Evolutionary conservation across 2,797 vertebrate genomes (phyloP), one percentile per base, ranked within the genome.

Genomic region (Tolypeutes matacus): DNA sequence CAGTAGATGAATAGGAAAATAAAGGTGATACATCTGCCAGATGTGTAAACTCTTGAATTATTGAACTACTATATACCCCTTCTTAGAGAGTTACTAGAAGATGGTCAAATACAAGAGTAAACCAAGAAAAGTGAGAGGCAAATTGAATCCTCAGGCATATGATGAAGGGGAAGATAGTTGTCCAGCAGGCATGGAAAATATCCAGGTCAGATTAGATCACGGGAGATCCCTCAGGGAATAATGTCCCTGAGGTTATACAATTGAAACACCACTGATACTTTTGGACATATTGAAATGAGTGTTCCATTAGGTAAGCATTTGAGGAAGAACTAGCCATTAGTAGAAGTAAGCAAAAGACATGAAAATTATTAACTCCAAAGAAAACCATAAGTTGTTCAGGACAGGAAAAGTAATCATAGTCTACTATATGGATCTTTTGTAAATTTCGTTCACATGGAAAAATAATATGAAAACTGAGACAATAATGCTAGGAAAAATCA

Each of bases 301-400:
- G 78, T 84, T 70, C n/a, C 2, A 62, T 1, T n/a, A 76, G 42
- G 14, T 29, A 75, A 65, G n/a, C 2, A 14, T 84, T 69, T 11
- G n/a, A 11, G 31, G 53, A 58, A 65, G 31, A 81, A 70, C 31
- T 49, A 75, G 3, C 64, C 49, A 56, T 72, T 51, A 80, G 29
- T 25, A 29, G 3, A 90, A 76, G 46, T 18, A 90, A 89, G 60
- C n/a, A 73, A 84, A 65, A 70, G 36, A 49, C 27, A 81, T 34
- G 23, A 51, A 81, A 29, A 60, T 2, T 65, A 78, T 53, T 76
- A 90, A 80, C 5, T 65, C 31, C 25, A 80, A 46, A 64, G 5
- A 64, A 93, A 42, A 93, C 73, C 46, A 72, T 39, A 86, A 90
- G 42, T 46, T 84, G 73, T 86, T 81, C 12, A 89, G 88, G 58